phyloP scores from a whole-genome alignment of 2,888 invertebrate genomes.

The Zygothrica quintamaculata region DNA sequence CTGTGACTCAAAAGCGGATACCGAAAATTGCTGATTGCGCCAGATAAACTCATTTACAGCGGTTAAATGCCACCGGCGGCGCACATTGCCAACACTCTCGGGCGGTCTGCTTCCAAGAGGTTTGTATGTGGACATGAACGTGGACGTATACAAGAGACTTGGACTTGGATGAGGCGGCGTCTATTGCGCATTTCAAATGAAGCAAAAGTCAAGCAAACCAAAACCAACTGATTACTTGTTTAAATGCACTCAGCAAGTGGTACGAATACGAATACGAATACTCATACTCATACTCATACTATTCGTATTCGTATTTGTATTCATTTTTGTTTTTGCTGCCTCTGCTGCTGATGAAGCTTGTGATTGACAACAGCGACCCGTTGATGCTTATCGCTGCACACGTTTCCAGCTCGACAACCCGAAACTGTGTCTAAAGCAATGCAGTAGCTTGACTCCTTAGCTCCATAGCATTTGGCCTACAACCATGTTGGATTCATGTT shows the following conservation, averaged over 20 bases:
- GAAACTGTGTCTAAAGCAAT: background rate
- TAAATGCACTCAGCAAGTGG: conserved; percentile 28
- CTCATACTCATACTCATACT: no score
- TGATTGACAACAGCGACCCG: conserved; percentile 71
- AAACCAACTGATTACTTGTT: conserved; percentile 28
- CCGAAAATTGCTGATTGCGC: conserved; percentile 82
- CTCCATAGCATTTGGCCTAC: conserved; percentile 43
- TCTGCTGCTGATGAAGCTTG: conserved; percentile 34
- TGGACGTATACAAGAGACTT: conserved; percentile 6
- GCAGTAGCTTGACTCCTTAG: conserved; percentile 21
- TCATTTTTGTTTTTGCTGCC: conserved; percentile 10
- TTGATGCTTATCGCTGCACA: conserved; percentile 68
- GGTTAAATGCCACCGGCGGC: conserved; percentile 82
- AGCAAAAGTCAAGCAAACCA: conserved; percentile 24
- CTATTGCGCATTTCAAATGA: conserved; percentile 68
- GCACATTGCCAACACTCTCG: conserved; percentile 76
- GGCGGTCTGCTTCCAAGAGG: conserved; percentile 47
- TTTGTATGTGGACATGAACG: conserved; percentile 4
- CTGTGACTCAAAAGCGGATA: conserved; percentile 78
- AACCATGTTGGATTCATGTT: conserved; percentile 58
- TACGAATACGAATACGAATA: no score
- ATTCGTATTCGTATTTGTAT: conserved; percentile 1
- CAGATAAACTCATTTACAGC: conserved; percentile 83
- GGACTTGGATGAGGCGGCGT: conserved; percentile 38
- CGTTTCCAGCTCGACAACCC: conserved; percentile 47